phyloP scores from a whole-genome alignment of 2,113 vertebrate species.

The Neodontobutis hainanensis region DNA sequence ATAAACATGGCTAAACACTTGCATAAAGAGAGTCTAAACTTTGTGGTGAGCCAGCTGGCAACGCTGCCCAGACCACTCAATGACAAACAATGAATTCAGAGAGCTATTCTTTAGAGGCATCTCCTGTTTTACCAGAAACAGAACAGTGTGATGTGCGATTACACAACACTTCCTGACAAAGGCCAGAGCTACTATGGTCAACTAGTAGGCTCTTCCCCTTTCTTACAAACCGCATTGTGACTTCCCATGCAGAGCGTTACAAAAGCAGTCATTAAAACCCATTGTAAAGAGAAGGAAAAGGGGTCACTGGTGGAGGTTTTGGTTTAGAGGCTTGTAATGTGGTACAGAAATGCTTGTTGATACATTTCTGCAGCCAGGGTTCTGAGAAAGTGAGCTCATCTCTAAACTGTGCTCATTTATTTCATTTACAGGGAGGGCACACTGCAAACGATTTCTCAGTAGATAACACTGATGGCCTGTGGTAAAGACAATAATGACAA shows the following conservation, averaged over 20 bases:
- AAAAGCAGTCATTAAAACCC: conserved; percentile 1
- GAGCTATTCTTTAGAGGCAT: conserved; percentile 1
- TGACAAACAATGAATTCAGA: not conserved
- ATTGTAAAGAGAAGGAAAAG: not conserved
- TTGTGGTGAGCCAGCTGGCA: conserved; percentile 18
- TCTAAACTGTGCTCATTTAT: conserved; percentile 21
- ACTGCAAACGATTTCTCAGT: conserved; percentile 15
- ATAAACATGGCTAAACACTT: conserved; percentile 31
- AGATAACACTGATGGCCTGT: not conserved
- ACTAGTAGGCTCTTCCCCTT: not conserved
- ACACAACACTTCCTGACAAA: conserved; percentile 55
- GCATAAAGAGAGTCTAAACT: conserved; percentile 28
- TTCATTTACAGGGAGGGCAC: conserved; percentile 24
- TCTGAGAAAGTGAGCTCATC: conserved; percentile 50
- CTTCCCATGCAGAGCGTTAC: conserved; percentile 10
- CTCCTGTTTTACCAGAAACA: conserved; percentile 51
- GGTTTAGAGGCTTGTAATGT: conserved; percentile 9
- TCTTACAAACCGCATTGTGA: conserved; percentile 23
- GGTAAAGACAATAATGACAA: conserved; percentile 9
- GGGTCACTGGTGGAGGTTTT: not conserved
- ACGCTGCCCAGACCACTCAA: not conserved
- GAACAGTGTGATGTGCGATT: conserved; percentile 24
- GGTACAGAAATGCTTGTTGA: conserved; percentile 1
- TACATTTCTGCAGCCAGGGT: conserved; percentile 5
- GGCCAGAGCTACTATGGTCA: conserved; percentile 12